Evolutionary conservation across 2,888 invertebrate species (phyloP), one percentile per base, ranked within the genome.

Genomic region (Sipha maydis): DNA sequence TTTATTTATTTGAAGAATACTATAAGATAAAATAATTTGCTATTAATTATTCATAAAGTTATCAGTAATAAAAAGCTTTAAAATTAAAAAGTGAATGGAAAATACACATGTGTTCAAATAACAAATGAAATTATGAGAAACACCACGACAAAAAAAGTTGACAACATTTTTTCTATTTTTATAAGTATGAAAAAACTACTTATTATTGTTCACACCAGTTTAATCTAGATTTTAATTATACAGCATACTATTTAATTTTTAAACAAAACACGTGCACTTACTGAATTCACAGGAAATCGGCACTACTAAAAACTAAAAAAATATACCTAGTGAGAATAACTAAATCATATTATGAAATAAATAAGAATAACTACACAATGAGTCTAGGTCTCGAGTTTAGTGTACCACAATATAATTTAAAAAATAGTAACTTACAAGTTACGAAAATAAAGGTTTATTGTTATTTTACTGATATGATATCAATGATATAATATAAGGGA

Each of bases 171-270:
- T 69, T 85, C 73, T 54, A 78, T 54, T 78, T 85, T 78, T 67
- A 25, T 69, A 11, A 48, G 31, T 85, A 54, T 21, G 69, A 78
- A 78, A 85, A 85, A 75, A 48, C n/a, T 14, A 48, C 19, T 1
- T n/a, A 41, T 67, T 85, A n/a, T 76, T 76, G 61, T 78, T 85
- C 85, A 85, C 85, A 85, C 69, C 78, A 85, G 11, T 14, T 14
- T 48, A 48, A 14, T 48, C 48, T 48, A 11, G 14, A 48, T 80
- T 41, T 56, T 34, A 83, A 84, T 76, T 67, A 76, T 34, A 79
- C 1, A 5, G 28, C 28, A 56, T 48, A 48, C 14, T 76, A 75
- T 76, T 61, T 28, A 76, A 76, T 61, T 21, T 21, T 14, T 21
- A 25, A 67, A 76, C 25, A 11, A 41, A 85, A 84, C 85, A 85